Base-by-base conservation (phyloP, 92 coral and sea anemone species). In the Umimayanthus kanabou region DNA sequence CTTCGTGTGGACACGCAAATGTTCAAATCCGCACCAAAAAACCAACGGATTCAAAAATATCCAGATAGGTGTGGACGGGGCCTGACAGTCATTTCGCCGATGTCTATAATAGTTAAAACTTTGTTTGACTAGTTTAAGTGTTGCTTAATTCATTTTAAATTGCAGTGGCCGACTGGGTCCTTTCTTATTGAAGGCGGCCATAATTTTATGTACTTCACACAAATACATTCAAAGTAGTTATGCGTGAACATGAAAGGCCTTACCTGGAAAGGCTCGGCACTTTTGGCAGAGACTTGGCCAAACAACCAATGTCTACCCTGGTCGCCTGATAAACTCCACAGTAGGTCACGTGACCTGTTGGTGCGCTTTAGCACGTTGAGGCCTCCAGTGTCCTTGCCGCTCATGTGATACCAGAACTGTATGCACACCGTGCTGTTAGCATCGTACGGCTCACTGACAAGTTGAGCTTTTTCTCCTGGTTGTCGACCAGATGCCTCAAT, bases 381-480 rank as follows among this genome's bases (percentile, higher is more conserved):
- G 10, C 47, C 77, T 14, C 98, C 98, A 18, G 81, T 90, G 22
- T 94, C 88, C 15, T 70, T 78, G 4, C 98, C 98, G 30, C 81
- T 93, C 98, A 94, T 94, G 89, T 94, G 95, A 84, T 94, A 94
- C 98, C 98, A 94, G 89, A 94, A 94, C 75, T 92, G 90, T 8
- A 91, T 66, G 69, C 98, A 94, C 9, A 92, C 89, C 22, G 90
- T 74, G 45, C 72, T 77, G 23, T 93, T 90, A 29, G 79, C 91
- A 37, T 53, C 80, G 4, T 93, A 88, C 25, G 23, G 65, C 37
- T 90, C 87, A n/a, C 88, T 94, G 2, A 66, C 53, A 71, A 94
- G 80, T 26, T 77, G 40, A 1, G 95, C 98, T 13, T 80, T 73
- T 16, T 93, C 91, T 45, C 92, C 94, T 5, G 87, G 55, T 39